Conservation (phyloP, 2,113 vertebrate species). For the Oostethus manadensis region DNA sequence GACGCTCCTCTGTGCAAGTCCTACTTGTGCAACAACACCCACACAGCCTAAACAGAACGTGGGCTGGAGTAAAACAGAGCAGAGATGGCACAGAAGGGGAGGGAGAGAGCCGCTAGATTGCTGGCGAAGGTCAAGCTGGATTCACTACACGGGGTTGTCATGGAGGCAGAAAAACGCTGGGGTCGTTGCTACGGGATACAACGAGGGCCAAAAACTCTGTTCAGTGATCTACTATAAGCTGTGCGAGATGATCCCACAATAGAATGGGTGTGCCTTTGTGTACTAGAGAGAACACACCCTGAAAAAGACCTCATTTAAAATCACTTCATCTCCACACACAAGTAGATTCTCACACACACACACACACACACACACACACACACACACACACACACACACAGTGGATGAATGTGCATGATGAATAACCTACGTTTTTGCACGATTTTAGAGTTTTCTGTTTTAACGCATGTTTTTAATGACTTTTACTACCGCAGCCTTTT, state of each 20-base stretch:
- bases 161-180: slow-evolving; percentile 63
- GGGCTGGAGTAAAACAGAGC: slow-evolving; percentile 33
- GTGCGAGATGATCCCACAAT: not conserved
- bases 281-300: not conserved
- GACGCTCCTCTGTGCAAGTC: slow-evolving; percentile 33
- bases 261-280: not conserved
- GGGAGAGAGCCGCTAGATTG: slow-evolving; percentile 61
- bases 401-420: slow-evolving; percentile 12
- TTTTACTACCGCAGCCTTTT: no score
- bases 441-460: no score
- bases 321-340: slow-evolving; percentile 14
- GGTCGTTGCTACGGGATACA: slow-evolving; percentile 66
- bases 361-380: not conserved
- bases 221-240: not conserved
- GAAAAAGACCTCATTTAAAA: slow-evolving; percentile 25
- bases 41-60: slow-evolving; percentile 46
- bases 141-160: slow-evolving; percentile 62
- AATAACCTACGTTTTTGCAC: no score
- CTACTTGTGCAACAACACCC: slow-evolving; percentile 62
- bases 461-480: no score
- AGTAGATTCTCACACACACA: not conserved
- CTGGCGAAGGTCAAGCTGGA: slow-evolving; percentile 64
- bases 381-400: not conserved
- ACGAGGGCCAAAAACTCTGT: slow-evolving; percentile 29
- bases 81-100: slow-evolving; percentile 50